Percentiles rank a stretch among this genome's conserved stretches.
phyloP scores from a whole-genome alignment of 2,888 invertebrate species.

The Griposia aprilina region DNA sequence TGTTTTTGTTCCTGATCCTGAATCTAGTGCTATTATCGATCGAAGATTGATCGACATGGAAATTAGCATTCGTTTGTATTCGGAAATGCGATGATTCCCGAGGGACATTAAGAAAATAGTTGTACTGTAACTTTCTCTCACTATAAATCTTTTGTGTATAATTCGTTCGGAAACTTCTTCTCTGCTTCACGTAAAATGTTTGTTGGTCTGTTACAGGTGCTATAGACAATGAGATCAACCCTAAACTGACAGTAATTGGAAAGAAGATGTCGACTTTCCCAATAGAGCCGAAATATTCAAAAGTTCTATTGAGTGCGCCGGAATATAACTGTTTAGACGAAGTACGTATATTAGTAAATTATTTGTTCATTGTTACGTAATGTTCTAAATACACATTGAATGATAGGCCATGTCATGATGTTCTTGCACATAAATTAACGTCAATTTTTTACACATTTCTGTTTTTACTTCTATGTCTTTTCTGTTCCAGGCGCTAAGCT shows the following conservation, averaged over 20 bases:
- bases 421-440: neutral
- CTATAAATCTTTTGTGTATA: neutral
- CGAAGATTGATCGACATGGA: no score
- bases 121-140: neutral
- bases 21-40: no score
- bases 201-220: conserved; percentile 88
- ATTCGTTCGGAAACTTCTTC: neutral
- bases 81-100: no score
- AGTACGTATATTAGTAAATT: conserved; percentile 74
- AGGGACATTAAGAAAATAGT: no score
- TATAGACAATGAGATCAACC: conserved; percentile 90
- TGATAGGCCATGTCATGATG: neutral
- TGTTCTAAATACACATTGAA: neutral
- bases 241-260: conserved; percentile 94
- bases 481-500: conserved; percentile 92
- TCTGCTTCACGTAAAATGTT: neutral
- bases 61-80: no score
- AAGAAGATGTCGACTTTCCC: conserved; percentile 97
- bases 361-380: neutral
- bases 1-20: no score
- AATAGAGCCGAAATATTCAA: conserved; percentile 96
- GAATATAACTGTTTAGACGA: conserved; percentile 95
- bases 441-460: neutral
- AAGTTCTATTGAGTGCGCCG: conserved; percentile 94
- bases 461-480: neutral